Percentiles rank a stretch among this genome's conserved stretches.
Evolutionary conservation across 2,888 invertebrate genomes (phyloP).

Genomic region (Campopleginae sp.): DNA sequence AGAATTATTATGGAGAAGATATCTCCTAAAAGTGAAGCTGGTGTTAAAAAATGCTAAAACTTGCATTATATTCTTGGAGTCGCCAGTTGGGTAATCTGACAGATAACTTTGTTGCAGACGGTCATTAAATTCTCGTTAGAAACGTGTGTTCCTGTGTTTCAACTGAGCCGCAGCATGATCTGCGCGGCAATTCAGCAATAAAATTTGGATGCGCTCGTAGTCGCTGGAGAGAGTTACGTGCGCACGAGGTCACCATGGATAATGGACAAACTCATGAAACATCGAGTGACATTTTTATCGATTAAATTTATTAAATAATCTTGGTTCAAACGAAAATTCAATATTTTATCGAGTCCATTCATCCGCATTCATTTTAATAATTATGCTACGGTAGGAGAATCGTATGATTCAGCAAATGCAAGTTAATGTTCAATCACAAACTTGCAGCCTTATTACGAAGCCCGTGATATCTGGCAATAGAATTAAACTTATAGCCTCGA

Average conservation of each 20-base stretch:
- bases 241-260: not conserved
- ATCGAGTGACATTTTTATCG: not conserved
- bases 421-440: not conserved
- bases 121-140: slow-evolving; percentile 9
- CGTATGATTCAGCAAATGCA: not conserved
- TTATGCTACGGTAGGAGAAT: not conserved
- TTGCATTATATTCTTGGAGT: slow-evolving; percentile 14
- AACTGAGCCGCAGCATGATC: not conserved
- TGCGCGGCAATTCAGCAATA: not conserved
- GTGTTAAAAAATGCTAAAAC: slow-evolving; percentile 5
- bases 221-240: not conserved
- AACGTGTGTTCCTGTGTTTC: not conserved
- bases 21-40: not conserved
- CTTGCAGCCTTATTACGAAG: not conserved
- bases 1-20: not conserved
- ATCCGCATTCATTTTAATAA: not conserved
- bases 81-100: not conserved
- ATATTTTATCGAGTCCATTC: not conserved
- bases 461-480: slow-evolving; percentile 44
- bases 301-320: not conserved
- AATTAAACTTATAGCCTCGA: slow-evolving; percentile 42
- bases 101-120: not conserved
- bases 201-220: not conserved
- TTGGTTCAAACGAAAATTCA: not conserved
- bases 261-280: not conserved